phyloP scores from a whole-genome alignment of 2,113 vertebrate genomes.

The Nycticebus coucang region DNA sequence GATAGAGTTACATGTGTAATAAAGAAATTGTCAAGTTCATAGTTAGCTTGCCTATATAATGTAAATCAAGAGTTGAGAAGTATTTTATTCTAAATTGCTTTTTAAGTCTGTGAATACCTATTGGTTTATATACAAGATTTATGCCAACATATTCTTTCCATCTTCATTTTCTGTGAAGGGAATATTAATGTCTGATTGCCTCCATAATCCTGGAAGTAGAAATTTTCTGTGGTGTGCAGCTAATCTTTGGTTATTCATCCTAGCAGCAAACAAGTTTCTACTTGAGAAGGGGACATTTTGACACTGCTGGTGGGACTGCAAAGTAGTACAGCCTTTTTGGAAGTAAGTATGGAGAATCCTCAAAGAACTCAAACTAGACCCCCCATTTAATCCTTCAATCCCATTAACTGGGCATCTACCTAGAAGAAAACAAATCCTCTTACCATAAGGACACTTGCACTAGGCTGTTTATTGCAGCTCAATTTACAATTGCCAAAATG shows the following conservation, averaged over 20 bases:
- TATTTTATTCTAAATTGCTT: constrained; percentile 57
- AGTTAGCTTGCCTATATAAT: not conserved
- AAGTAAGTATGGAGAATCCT: too few relatives aligned
- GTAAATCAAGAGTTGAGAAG: constrained; percentile 30
- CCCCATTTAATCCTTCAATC: too few relatives aligned
- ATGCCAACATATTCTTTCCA: not conserved
- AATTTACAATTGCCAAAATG: too few relatives aligned
- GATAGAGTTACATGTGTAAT: constrained; percentile 36
- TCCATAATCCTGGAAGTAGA: not conserved
- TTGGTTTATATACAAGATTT: constrained; percentile 53
- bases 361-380: too few relatives aligned
- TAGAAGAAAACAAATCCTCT: too few relatives aligned
- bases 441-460: too few relatives aligned
- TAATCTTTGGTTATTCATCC: constrained; percentile 42
- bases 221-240: not conserved
- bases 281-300: not conserved
- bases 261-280: constrained; percentile 17
- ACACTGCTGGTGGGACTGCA: too few relatives aligned
- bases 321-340: too few relatives aligned
- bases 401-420: too few relatives aligned
- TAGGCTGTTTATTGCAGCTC: too few relatives aligned
- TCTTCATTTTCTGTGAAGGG: not conserved
- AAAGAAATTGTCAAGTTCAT: constrained; percentile 25
- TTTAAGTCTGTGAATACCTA: constrained; percentile 54
- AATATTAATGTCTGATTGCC: constrained; percentile 61